A percentile compares a stretch with the other conserved stretches of the same genome.
Conservation (phyloP, 2,888 invertebrate genomes). For the Diadegma fenestrale region DNA sequence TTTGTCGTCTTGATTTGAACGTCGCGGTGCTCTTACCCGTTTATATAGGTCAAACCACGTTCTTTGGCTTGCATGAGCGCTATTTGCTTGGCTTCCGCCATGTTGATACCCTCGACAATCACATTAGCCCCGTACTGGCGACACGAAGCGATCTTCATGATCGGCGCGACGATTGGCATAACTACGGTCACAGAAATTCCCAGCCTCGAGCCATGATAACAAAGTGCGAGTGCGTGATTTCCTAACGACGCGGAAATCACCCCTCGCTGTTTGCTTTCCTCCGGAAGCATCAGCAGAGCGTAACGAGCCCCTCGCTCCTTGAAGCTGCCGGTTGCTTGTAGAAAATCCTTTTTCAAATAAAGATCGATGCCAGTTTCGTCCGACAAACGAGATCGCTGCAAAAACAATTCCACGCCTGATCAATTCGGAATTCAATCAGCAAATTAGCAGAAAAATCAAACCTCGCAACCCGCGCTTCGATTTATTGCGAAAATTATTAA, state of each 20-base stretch:
- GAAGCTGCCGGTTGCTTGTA: conserved; percentile 98
- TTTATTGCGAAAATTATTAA: neutral
- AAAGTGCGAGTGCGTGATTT: conserved; percentile 95
- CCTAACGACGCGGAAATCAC: conserved; percentile 97
- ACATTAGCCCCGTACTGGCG: conserved; percentile 94
- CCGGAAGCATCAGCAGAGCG: conserved; percentile 91
- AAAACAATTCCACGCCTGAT: neutral
- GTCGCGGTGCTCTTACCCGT: conserved; percentile 88
- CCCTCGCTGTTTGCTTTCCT: conserved; percentile 90
- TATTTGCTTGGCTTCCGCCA: conserved; percentile 93
- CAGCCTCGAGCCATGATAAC: conserved; percentile 89
- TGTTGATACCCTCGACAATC: conserved; percentile 92
- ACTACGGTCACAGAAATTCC: conserved; percentile 91
- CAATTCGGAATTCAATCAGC: neutral
- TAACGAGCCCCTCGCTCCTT: conserved; percentile 97
- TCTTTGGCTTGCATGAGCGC: conserved; percentile 92
- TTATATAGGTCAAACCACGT: conserved; percentile 92
- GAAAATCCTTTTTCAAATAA: conserved; percentile 97
- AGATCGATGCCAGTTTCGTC: conserved; percentile 92
- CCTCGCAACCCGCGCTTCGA: neutral
- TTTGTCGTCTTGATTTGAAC: neutral
- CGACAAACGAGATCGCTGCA: conserved; percentile 93
- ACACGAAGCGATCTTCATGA: conserved; percentile 98
- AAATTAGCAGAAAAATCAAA: neutral
- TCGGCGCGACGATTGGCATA: conserved; percentile 98